phyloP scores from a whole-genome alignment of 2,797 vertebrate genomes.

The Chrosomus eos region DNA sequence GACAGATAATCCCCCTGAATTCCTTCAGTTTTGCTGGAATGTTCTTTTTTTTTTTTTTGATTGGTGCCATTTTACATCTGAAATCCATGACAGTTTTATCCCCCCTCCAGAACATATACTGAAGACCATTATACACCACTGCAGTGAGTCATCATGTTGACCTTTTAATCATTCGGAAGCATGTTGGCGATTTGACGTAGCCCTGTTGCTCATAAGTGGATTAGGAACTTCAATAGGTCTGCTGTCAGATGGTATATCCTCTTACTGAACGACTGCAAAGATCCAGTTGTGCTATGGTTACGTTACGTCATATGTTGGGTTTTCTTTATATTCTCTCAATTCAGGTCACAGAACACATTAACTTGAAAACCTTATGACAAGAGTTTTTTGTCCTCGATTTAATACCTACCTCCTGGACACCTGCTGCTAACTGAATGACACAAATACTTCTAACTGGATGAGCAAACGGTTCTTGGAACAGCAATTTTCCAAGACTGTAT shows the following conservation, averaged over 20 bases:
- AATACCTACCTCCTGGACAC: not conserved
- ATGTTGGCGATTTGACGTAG: conserved; percentile 16
- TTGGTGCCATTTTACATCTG: not conserved
- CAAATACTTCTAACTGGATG: not conserved
- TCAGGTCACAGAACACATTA: not conserved
- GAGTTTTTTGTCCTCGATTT: not conserved
- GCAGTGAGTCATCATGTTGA: not conserved
- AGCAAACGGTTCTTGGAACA: not conserved
- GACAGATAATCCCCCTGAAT: conserved; percentile 63
- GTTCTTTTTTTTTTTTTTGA: conserved; percentile 20
- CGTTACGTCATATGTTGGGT: not conserved
- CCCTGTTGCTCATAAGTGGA: conserved; percentile 8
- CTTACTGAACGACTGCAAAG: conserved; percentile 7
- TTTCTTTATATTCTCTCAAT: not conserved
- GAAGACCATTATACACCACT: not conserved
- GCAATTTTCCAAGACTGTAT: not conserved
- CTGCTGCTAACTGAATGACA: not conserved
- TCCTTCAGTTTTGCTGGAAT: conserved; percentile 29
- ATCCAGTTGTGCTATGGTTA: not conserved
- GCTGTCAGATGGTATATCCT: conserved; percentile 6
- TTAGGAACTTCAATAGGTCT: conserved; percentile 34
- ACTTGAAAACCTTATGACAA: not conserved
- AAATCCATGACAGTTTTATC: not conserved
- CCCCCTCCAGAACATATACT: not conserved
- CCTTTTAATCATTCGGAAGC: not conserved